Evolutionary conservation across 2,113 vertebrate species (phyloP), one percentile per base, ranked within the genome.

Genomic region (Sinocyclocheilus anophthalmus): DNA sequence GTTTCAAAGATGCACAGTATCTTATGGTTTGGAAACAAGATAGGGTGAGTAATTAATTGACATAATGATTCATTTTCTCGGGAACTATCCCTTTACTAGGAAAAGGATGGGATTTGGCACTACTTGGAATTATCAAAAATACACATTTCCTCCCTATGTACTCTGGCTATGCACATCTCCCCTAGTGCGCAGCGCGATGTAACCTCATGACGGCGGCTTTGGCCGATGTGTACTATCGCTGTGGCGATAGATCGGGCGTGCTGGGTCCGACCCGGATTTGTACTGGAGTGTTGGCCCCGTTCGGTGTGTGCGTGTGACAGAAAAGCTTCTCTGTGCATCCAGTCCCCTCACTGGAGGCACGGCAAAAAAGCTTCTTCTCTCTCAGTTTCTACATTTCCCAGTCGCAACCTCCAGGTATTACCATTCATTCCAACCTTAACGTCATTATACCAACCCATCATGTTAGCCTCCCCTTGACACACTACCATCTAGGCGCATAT

Each of bases 321-420:
- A 55, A 53, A 69, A 84, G 81, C 39, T n/a, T 20, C 59, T 78
- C 63, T 39, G 61, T 76, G 57, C 81, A 86, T 90, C 85, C 87
- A 90, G 88, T 86, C 85, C 53, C 55, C 67, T 82, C 87, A 88
- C 82, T 30, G n/a, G 84, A 90, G 85, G 85, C 85, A 77, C 84
- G 86, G 77, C 82, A n/a, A n/a, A 37, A 75, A 72, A 45, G 55
- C 67, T 77, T 84, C 85, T n/a, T 59, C 65, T 85, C 85, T 63
- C 85, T 87, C 67, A 45, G 26, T 9, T 76, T 87, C 24, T 79
- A 69, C 85, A 83, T n/a, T 69, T 80, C 80, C 57, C 85, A 76
- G 53, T 72, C 72, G n/a, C 81, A 87, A 73, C 80, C 83, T 85
- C 82, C 70, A 85, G 65, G 85, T 55, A 76, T 82, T 87, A 84